Conservation (phyloP, 1,140 invertebrate species). For the Eumeta japonica region DNA sequence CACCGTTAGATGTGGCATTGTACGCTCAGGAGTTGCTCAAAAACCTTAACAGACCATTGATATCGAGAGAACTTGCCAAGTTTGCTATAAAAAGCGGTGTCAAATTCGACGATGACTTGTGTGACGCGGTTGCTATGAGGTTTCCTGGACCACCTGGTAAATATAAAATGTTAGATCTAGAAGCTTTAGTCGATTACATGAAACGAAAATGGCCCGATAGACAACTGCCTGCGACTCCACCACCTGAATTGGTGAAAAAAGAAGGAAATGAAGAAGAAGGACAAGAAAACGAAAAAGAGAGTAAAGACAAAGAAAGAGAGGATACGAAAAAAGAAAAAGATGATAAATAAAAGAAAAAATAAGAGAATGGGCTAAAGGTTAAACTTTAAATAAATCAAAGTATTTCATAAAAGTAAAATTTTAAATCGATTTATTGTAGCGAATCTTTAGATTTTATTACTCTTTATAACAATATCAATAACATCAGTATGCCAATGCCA, state of each 20-base stretch:
- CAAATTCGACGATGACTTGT: constrained; percentile 21
- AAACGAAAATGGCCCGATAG: constrained; percentile 39
- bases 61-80: constrained; percentile 20
- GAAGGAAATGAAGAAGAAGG: no score
- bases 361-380: no score
- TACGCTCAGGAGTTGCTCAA: constrained; percentile 25
- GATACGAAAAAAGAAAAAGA: no score
- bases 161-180: constrained; percentile 18
- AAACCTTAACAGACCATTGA: constrained; percentile 20
- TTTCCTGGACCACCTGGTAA: constrained; percentile 26
- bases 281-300: no score
- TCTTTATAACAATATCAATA: no score
- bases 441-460: no score
- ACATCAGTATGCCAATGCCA: no score
- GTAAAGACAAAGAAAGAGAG: no score
- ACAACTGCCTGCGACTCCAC: constrained; percentile 32
- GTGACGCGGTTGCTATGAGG: constrained; percentile 22
- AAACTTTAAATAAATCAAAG: no score
- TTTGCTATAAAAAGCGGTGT: constrained; percentile 15
- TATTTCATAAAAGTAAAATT: no score
- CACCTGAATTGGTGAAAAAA: constrained; percentile 26
- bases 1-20: constrained; percentile 25
- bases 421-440: no score
- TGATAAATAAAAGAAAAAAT: no score
- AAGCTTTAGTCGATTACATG: constrained; percentile 26